Evolutionary conservation across 2,797 vertebrate species (phyloP).

Genomic region (Myotis planiceps): DNA sequence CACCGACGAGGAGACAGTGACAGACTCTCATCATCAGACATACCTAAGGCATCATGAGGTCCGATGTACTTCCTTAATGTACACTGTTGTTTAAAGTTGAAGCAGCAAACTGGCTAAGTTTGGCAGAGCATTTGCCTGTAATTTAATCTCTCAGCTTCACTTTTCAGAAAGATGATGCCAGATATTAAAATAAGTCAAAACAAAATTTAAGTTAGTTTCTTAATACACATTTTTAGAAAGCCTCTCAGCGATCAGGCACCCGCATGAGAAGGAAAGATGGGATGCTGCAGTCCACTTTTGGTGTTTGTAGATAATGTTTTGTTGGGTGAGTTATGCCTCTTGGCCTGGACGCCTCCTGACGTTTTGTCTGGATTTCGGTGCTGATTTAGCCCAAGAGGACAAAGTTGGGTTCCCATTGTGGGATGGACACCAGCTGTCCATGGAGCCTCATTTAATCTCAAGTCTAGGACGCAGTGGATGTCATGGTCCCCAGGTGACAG

Average conservation of each 20-base stretch:
- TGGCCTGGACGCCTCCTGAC: background rate
- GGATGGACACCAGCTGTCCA: background rate
- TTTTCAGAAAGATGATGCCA: background rate
- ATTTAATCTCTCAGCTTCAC: conserved; percentile 12
- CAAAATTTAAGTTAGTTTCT: conserved; percentile 45
- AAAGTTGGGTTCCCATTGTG: background rate
- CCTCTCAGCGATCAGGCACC: background rate
- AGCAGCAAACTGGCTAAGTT: background rate
- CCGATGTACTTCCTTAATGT: background rate
- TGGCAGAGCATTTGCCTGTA: conserved; percentile 3
- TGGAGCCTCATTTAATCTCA: background rate
- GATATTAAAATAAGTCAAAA: conserved; percentile 28
- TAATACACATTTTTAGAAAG: background rate
- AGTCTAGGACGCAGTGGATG: background rate
- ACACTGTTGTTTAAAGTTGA: background rate
- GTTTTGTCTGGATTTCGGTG: background rate
- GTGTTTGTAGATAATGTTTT: background rate
- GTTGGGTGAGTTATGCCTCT: background rate
- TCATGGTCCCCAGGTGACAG: background rate
- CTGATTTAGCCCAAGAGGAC: background rate
- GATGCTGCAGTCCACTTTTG: background rate
- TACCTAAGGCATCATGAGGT: background rate
- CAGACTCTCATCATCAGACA: background rate
- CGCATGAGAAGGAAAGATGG: background rate
- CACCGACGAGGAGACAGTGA: background rate